Base-by-base conservation (phyloP, 2,113 vertebrate genomes). In the Pelvicachromis taeniatus region DNA sequence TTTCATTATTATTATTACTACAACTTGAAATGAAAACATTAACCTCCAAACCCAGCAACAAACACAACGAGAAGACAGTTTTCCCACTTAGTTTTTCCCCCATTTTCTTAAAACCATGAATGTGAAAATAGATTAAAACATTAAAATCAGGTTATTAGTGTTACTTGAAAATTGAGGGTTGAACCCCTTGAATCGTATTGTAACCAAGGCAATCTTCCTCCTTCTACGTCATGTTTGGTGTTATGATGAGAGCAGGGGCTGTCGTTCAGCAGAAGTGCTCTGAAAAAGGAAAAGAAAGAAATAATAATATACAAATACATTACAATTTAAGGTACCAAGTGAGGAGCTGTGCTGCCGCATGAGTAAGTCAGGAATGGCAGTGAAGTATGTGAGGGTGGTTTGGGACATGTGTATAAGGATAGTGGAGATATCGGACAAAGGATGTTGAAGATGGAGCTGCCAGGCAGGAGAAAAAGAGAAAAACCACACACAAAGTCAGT, bases 191-290 rank as follows among this genome's bases (percentile, higher is more conserved):
- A 89, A 13, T 82, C n/a, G 26, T 5, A 19, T 17, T 58, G 48
- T 19, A 68, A 63, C 78, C 26, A 23, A 70, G 29, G 33, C 21
- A 9, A 12, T 21, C 3, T 21, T 82, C 40, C 50, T 85, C 56
- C 55, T 52, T 14, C 38, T 19, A 63, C 7, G 1, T 84, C n/a
- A 38, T 52, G 29, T 48, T 45, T 3, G 16, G 42, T 40, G 42
- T 63, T 93, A 95, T 1, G 93, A 94, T 2, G 87, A 70, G 10
- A 96, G 92, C 31, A 96, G 92, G 2, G 96, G 95, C 82, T 95
- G 85, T 10, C 91, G 94, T 29, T 96, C 96, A 10, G 89, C 93
- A 78, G 81, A 7, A n/a, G 95, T 84, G 84, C 94, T 91, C 95
- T 95, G 91, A 56, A 90, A 81, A 42, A 68, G 1, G 23, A 83